phyloP scores from a whole-genome alignment of 2,797 vertebrate species.

The Acridotheres tristis region DNA sequence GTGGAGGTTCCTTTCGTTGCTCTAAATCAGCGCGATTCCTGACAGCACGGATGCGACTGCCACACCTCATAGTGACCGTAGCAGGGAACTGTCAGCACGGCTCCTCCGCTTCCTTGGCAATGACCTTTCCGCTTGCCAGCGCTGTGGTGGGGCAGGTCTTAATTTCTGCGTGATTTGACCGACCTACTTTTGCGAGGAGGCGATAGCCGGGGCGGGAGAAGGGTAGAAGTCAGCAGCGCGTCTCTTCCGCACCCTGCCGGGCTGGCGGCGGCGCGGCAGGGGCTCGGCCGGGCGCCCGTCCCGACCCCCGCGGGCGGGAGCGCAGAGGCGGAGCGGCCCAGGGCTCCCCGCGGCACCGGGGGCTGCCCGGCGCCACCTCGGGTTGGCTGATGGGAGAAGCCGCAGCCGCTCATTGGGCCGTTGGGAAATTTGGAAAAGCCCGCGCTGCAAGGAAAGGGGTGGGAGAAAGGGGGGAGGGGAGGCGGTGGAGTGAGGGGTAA shows the following conservation, averaged over 20 bases:
- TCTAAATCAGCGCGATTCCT: not conserved
- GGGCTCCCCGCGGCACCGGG: accelerated
- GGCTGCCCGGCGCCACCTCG: accelerated
- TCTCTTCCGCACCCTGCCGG: not conserved
- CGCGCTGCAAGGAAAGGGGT: not conserved
- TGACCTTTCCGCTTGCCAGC: not conserved
- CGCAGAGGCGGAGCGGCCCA: not conserved
- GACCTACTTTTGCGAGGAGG: not conserved
- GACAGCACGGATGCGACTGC: not conserved
- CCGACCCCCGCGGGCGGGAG: accelerated
- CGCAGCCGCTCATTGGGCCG: not conserved
- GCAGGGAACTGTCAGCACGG: not conserved
- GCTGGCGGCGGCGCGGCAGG: no score
- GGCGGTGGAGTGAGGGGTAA: no score
- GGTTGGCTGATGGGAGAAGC: not conserved
- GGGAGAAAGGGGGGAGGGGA: no score
- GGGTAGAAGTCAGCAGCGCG: accelerated
- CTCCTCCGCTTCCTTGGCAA: not conserved
- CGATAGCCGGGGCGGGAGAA: not conserved
- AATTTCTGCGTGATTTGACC: not conserved
- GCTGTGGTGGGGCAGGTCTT: not conserved
- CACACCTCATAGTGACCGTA: not conserved
- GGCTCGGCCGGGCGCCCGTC: no score
- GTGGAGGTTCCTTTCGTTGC: not conserved
- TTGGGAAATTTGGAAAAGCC: not conserved